Evolutionary conservation across 2,797 vertebrate species (phyloP), one percentile per base, ranked within the genome.

Genomic region (Leptoclinus maculatus): DNA sequence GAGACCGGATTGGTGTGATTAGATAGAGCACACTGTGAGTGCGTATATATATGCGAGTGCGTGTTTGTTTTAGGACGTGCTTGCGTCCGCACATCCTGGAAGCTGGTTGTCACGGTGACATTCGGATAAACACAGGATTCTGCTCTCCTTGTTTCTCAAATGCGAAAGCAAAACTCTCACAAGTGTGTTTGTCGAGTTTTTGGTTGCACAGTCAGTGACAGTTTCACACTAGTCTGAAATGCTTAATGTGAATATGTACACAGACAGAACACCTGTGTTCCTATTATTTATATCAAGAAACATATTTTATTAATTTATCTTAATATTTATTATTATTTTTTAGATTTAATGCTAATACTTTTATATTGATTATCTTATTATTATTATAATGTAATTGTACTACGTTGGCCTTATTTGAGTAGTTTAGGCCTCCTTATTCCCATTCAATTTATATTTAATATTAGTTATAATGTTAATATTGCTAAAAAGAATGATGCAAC

Each of bases 1-100:
- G 56, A 54, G 76, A 12, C n/a, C 87, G 71, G 79, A 56, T 25
- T 41, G 72, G 8, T 51, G 64, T 27, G 84, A 74, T 87, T 34
- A 74, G 59, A 86, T 2, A 4, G 54, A 77, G 79, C 81, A 47
- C 41, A 0, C 66, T 21, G 64, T 58, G 71, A 71, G 39, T 32
- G 56, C 57, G n/a, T n/a, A n/a, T 54, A 21, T 60, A 38, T 49
- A 57, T 63, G 41, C 43, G 39, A 54, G 39, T 25, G 17, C 25
- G n/a, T 27, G 39, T 57, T 16, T 66, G 36, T 71, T 38, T 27
- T 23, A 3, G 8, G 59, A 1, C 29, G 51, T 47, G 36, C 23
- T 49, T 41, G 36, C 16, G 29, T 64, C 17, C 62, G 45, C 41
- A 25, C 13, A 21, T 57, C 38, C 34, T 25, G 21, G 1, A 36